phyloP scores from a whole-genome alignment of 2,797 vertebrate genomes.

The Hoplostethus mediterraneus region DNA sequence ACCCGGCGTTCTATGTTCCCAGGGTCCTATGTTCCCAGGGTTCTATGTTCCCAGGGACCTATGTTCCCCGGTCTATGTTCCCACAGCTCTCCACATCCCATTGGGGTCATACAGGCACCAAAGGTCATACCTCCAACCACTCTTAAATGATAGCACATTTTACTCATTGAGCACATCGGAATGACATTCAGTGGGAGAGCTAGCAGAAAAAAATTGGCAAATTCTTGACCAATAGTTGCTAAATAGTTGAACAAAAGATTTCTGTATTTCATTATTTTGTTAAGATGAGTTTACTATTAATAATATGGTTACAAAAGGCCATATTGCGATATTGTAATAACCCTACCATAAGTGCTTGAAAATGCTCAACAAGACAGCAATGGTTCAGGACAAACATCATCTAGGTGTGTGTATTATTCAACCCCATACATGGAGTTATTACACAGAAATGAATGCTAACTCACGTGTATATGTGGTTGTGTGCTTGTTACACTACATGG shows the following conservation, averaged over 20 bases:
- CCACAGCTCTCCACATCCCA: no score
- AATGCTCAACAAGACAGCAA: neutral
- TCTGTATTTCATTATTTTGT: neutral
- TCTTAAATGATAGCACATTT: no score
- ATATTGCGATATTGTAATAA: no score
- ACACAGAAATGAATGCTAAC: neutral
- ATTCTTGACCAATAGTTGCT: slow-evolving; percentile 35
- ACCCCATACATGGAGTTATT: neutral
- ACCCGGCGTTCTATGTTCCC: no score
- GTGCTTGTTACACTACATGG: neutral
- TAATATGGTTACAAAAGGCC: neutral
- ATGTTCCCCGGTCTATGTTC: no score
- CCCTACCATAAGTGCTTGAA: neutral
- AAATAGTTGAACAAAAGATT: slow-evolving; percentile 12
- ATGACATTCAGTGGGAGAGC: no score
- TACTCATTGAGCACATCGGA: no score
- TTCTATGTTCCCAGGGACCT: no score
- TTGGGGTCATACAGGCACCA: no score
- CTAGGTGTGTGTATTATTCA: neutral
- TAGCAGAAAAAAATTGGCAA: slow-evolving; percentile 30
- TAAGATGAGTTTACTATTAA: neutral
- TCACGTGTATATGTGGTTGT: neutral
- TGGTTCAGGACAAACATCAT: neutral
- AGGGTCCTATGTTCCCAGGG: no score
- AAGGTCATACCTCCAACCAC: no score